Evolutionary conservation across 2,797 vertebrate species (phyloP).

Genomic region (Antrozous pallidus): DNA sequence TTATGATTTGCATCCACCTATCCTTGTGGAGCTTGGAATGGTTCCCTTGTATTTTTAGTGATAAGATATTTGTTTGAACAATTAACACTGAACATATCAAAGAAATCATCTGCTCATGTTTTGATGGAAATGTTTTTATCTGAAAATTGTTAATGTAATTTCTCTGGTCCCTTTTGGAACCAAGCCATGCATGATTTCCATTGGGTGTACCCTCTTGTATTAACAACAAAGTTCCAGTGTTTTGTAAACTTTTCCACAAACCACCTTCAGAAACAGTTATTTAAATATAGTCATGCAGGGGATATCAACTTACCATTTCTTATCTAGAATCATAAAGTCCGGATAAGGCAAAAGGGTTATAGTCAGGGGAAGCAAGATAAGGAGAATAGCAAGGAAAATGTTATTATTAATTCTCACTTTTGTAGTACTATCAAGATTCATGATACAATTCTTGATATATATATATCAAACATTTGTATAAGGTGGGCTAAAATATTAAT

Average conservation of each 20-base stretch:
- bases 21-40: constrained; percentile 24
- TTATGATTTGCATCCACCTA: background rate
- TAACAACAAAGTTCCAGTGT: constrained; percentile 10
- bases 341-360: background rate
- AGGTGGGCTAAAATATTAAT: background rate
- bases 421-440: background rate
- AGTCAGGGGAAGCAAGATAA: background rate
- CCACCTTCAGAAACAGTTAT: background rate
- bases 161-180: constrained; percentile 9
- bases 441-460: background rate
- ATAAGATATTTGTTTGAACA: background rate
- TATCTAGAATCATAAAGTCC: background rate
- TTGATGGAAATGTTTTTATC: constrained; percentile 48
- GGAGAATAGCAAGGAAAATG: background rate
- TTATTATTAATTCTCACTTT: background rate
- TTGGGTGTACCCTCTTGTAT: background rate
- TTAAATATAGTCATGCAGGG: background rate
- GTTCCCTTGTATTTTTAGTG: constrained; percentile 39
- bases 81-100: constrained; percentile 28
- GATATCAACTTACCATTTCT: constrained; percentile 9
- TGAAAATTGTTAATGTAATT: constrained; percentile 16
- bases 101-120: background rate
- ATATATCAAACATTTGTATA: background rate
- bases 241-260: constrained; percentile 54
- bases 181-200: constrained; percentile 19